phyloP scores from a whole-genome alignment of 2,888 invertebrate species.

The Patella caerulea region DNA sequence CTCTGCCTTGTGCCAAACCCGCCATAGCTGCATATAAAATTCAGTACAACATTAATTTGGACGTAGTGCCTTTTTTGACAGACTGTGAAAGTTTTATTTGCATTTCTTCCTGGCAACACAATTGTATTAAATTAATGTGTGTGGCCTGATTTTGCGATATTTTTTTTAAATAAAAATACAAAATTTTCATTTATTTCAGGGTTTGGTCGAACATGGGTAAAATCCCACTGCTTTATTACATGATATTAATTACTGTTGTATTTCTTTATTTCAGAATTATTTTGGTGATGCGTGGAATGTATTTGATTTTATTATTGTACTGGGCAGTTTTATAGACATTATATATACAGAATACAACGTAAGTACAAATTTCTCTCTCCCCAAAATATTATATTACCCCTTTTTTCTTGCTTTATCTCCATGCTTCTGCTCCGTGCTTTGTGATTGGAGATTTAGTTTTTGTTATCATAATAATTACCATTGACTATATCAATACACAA shows the following conservation, averaged over 20 bases:
- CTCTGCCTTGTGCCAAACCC: too few species aligned
- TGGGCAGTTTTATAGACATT: slow-evolving; percentile 72
- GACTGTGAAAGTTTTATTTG: too few species aligned
- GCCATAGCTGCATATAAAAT: too few species aligned
- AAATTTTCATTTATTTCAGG: neutral
- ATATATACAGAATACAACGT: slow-evolving; percentile 96
- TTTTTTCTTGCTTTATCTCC: neutral
- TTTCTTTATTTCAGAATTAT: slow-evolving; percentile 68
- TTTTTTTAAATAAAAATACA: too few species aligned
- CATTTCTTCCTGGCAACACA: too few species aligned
- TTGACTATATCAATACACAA: neutral
- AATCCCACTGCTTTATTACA: neutral
- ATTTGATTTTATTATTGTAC: slow-evolving; percentile 72
- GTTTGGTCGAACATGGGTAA: neutral
- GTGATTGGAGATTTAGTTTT: neutral
- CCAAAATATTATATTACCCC: neutral
- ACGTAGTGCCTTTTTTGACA: too few species aligned
- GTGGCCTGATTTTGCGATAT: too few species aligned
- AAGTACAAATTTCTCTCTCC: slow-evolving; percentile 73
- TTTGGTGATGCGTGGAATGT: slow-evolving; percentile 73
- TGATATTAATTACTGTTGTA: neutral
- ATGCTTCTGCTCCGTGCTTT: too few species aligned
- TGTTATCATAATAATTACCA: neutral
- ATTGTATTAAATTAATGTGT: too few species aligned
- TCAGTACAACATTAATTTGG: too few species aligned